Base-by-base conservation (phyloP, 2,888 invertebrate species). In the Dioctria linearis region DNA sequence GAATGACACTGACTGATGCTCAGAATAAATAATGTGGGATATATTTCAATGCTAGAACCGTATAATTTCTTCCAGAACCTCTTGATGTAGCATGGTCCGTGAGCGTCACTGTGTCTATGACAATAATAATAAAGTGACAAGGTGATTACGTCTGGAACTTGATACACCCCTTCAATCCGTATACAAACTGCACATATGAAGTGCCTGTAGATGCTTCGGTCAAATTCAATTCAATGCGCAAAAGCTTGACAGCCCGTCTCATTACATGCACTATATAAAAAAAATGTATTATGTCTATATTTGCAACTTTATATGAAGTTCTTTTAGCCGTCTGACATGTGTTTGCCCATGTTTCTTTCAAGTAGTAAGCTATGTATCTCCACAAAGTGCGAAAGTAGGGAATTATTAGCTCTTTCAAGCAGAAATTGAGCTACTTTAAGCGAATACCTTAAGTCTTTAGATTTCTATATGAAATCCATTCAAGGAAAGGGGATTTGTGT, bases 41-140 rank as follows among this genome's bases (percentile, higher is more conserved):
- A 51, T 69, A 69, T 51, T 69, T 69, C 54, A 69, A 69, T 69
- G 69, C 51, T 51, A 51, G 9, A 51, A 51, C 69, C 69, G 51
- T 69, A 49, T 69, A 37, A 69, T 69, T 69, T 69, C 51, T 54
- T 25, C 51, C 51, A 51, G 51, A 39, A 37, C 54, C 42, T 51
- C 51, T 51, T 51, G 69, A 69, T 69, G 69, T 11, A 9, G 40
- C 37, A 39, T 51, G 49, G 69, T 25, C 9, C 69, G 49, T 4
- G 3, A 49, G 51, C 69, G 51, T 42, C 66, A 11, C 49, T 5
- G 61, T 49, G 9, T 9, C 37, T 51, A 25, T 13, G 5, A 8
- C 51, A 69, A 49, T 51, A 49, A 49, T 69, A 69, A 9, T 6
- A 11, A 69, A 49, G 51, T 69, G 69, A 39, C 69, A 69, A 69